phyloP scores from a whole-genome alignment of 2,797 vertebrate species.

The Arrhamphus sclerolepis region DNA sequence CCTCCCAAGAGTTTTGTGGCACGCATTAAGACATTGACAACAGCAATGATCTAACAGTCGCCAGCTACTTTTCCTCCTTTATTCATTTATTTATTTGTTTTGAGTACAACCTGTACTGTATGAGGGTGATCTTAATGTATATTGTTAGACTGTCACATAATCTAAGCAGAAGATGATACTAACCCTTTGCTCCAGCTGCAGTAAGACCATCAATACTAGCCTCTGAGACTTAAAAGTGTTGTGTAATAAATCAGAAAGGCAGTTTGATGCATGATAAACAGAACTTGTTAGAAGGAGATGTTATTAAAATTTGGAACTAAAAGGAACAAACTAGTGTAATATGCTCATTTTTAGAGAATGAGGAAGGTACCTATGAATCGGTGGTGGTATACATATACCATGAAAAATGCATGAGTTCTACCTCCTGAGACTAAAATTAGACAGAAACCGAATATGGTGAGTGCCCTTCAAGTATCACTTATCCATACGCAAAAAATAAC shows the following conservation, averaged over 20 bases:
- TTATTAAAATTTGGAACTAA: constrained; percentile 19
- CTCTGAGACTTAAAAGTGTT: constrained; percentile 4
- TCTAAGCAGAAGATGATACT: constrained; percentile 28
- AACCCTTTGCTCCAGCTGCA: constrained; percentile 19
- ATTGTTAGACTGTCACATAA: constrained; percentile 25
- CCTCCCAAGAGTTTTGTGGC: constrained; percentile 62
- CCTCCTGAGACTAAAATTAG: constrained; percentile 75
- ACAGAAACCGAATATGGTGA: constrained; percentile 69
- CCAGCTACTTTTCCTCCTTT: constrained; percentile 24
- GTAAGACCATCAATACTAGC: constrained; percentile 10
- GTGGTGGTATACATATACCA: constrained; percentile 59
- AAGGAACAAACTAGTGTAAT: constrained; percentile 13
- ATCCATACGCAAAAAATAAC: constrained; percentile 61
- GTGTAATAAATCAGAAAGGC: not conserved
- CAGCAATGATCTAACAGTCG: constrained; percentile 27
- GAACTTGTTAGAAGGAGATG: constrained; percentile 39
- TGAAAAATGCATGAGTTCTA: constrained; percentile 79
- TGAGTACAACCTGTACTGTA: constrained; percentile 1
- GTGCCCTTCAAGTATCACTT: constrained; percentile 75
- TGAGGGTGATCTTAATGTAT: constrained; percentile 16
- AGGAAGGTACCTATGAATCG: constrained; percentile 43
- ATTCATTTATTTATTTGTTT: too few species aligned
- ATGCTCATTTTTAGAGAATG: constrained; percentile 36
- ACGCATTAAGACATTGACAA: constrained; percentile 52
- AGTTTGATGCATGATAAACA: constrained; percentile 10